Evolutionary conservation across 2,113 vertebrate genomes (phyloP).

Genomic region (Eudorcas thomsonii): DNA sequence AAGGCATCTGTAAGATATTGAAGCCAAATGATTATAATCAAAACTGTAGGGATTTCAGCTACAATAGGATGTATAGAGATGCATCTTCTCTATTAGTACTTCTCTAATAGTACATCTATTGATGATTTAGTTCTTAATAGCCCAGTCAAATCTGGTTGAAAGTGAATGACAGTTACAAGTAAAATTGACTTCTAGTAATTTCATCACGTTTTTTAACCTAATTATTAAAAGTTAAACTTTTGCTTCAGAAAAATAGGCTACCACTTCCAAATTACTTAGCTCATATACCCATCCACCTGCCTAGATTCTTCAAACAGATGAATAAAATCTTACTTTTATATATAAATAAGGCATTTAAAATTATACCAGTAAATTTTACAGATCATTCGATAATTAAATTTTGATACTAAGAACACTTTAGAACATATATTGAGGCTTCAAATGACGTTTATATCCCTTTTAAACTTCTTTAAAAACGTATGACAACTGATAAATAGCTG

Average conservation of each 20-base stretch:
- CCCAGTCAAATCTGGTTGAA: not conserved
- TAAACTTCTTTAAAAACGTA: not conserved
- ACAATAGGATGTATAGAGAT: not conserved
- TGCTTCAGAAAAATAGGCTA: not conserved
- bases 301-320: constrained; percentile 5
- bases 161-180: not conserved
- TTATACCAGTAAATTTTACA: constrained; percentile 30
- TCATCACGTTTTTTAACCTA: not conserved
- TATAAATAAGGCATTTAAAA: constrained; percentile 36
- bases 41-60: not conserved
- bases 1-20: not conserved
- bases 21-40: not conserved
- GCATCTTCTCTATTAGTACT: not conserved
- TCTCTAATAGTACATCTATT: not conserved
- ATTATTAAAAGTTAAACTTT: not conserved
- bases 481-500: not conserved
- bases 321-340: constrained; percentile 23
- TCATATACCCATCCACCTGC: not conserved
- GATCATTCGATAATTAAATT: constrained; percentile 26
- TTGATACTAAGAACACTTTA: not conserved
- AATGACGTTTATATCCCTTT: not conserved
- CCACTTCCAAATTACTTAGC: not conserved
- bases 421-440: not conserved
- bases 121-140: not conserved
- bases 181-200: not conserved